Evolutionary conservation across 2,888 invertebrate genomes (phyloP).

Genomic region (Cosmorhoe ocellata): DNA sequence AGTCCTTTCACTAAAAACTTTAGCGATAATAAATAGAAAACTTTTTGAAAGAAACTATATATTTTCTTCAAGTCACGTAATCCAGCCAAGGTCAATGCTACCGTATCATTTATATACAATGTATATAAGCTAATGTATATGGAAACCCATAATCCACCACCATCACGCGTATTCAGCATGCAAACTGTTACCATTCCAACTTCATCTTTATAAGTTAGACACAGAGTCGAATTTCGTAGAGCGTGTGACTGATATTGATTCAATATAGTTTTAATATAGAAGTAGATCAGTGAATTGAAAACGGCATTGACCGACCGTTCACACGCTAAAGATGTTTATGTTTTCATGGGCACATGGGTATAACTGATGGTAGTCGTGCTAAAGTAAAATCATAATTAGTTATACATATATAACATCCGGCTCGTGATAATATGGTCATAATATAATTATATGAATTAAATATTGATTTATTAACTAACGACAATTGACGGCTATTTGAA

Average conservation of each 20-base stretch:
- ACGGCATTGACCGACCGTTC: conserved; percentile 3
- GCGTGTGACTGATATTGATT: not conserved
- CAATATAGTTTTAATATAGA: conserved; percentile 8
- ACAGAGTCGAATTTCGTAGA: conserved; percentile 11
- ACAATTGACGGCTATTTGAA: too few relatives aligned
- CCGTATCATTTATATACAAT: conserved; percentile 10
- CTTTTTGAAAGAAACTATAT: too few relatives aligned
- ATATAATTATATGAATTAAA: too few relatives aligned
- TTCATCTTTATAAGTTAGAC: conserved; percentile 3
- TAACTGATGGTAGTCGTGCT: too few relatives aligned
- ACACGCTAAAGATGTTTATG: not conserved
- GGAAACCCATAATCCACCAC: conserved; percentile 39
- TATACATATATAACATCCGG: too few relatives aligned
- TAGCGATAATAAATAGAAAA: too few relatives aligned
- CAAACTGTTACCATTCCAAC: conserved; percentile 19
- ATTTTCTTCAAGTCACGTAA: not conserved
- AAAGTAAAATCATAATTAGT: too few relatives aligned
- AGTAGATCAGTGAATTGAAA: conserved; percentile 1
- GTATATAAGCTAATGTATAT: conserved; percentile 16
- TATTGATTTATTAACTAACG: too few relatives aligned
- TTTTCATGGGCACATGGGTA: not conserved
- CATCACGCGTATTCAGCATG: conserved; percentile 35
- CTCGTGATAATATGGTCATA: too few relatives aligned
- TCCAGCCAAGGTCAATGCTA: conserved; percentile 26
- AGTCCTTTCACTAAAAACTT: too few relatives aligned